A percentile compares a stretch with the other conserved stretches of the same genome.
phyloP scores from a whole-genome alignment of 2,113 vertebrate species.

The Leptosomus discolor region DNA sequence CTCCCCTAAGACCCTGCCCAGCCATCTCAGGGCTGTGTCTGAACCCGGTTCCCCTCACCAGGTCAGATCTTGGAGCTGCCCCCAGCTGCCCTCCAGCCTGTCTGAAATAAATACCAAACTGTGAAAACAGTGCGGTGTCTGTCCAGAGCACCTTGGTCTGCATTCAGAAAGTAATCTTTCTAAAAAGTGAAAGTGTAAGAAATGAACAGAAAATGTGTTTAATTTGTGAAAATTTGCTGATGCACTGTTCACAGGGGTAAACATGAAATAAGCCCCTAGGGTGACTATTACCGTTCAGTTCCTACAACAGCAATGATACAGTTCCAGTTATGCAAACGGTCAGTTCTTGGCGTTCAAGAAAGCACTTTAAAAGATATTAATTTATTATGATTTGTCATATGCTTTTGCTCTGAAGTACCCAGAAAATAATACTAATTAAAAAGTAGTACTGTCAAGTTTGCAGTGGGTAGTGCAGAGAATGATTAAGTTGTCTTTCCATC shows the following conservation, averaged over 20 bases:
- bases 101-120: neutral
- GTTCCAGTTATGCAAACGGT: neutral
- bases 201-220: neutral
- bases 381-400: neutral
- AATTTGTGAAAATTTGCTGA: neutral
- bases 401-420: neutral
- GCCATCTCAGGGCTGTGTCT: neutral
- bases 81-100: accelerated
- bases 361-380: neutral
- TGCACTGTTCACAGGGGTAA: neutral
- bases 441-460: neutral
- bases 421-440: slow-evolving; percentile 20
- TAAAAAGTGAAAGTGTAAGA: neutral
- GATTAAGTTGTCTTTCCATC: slow-evolving; percentile 12
- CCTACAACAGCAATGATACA: neutral
- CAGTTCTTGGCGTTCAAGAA: neutral
- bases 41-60: neutral
- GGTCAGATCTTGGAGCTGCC: too few relatives aligned
- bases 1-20: neutral
- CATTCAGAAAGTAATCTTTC: neutral
- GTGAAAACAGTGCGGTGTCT: neutral
- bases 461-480: neutral
- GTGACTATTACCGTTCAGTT: neutral
- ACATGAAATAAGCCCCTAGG: neutral
- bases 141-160: neutral